phyloP scores from a whole-genome alignment of 2,797 vertebrate genomes.

The Catostomus latipinnis region DNA sequence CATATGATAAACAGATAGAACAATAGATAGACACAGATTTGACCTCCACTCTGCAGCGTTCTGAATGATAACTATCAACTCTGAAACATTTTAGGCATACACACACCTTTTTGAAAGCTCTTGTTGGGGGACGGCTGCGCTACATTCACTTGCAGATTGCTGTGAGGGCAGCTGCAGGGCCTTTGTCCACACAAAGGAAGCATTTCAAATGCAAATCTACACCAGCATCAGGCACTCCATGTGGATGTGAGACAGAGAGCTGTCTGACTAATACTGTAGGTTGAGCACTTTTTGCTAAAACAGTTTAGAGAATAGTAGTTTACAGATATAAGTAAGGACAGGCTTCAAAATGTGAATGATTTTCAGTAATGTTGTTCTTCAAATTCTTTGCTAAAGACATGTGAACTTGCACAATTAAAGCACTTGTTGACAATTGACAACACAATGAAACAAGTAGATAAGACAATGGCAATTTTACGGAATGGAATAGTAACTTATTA shows the following conservation, averaged over 20 bases:
- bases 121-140: conserved; percentile 36
- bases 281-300: not conserved
- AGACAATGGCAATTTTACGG: not conserved
- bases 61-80: conserved; percentile 26
- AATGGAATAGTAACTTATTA: not conserved
- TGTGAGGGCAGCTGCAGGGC: conserved; percentile 52
- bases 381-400: not conserved
- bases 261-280: conserved; percentile 1
- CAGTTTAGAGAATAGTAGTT: not conserved
- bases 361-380: not conserved
- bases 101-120: conserved; percentile 52
- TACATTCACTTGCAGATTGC: conserved; percentile 65
- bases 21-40: too few species aligned
- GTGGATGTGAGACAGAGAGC: conserved; percentile 42
- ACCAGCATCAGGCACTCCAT: conserved; percentile 59
- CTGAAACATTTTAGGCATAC: conserved; percentile 19
- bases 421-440: conserved; percentile 8
- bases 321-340: not conserved
- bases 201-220: conserved; percentile 67
- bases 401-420: not conserved
- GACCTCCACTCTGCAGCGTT: not conserved
- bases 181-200: conserved; percentile 57
- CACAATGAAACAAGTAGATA: not conserved
- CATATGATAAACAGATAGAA: too few species aligned
- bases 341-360: not conserved